Percentiles rank a stretch among this genome's conserved stretches.
phyloP scores from a whole-genome alignment of 2,888 invertebrate species.

The Drosophila macrospina region DNA sequence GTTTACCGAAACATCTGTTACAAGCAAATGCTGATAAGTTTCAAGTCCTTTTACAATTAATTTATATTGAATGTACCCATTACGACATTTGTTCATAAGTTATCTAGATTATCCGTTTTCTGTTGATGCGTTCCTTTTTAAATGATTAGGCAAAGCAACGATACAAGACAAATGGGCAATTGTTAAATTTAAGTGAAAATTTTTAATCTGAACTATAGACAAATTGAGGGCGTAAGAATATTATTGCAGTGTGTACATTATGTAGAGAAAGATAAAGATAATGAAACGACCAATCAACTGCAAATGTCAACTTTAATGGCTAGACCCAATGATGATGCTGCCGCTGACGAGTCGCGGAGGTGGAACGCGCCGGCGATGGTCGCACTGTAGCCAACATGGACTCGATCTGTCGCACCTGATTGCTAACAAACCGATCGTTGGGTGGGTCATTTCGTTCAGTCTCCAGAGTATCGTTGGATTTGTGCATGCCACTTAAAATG shows the following conservation, averaged over 20 bases:
- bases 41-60: conserved; percentile 49
- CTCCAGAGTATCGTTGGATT: conserved; percentile 81
- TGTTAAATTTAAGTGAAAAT: conserved; percentile 75
- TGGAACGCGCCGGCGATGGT: conserved; percentile 47
- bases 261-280: conserved; percentile 42
- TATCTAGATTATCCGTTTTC: conserved; percentile 24
- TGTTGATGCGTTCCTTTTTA: conserved; percentile 35
- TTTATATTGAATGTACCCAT: conserved; percentile 64
- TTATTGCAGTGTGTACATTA: conserved; percentile 72
- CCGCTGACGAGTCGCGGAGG: conserved; percentile 33
- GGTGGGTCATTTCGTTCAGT: conserved; percentile 48
- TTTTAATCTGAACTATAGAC: conserved; percentile 76
- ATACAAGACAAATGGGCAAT: conserved; percentile 51
- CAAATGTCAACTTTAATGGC: conserved; percentile 12
- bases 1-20: conserved; percentile 58
- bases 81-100: conserved; percentile 57
- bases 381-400: conserved; percentile 73
- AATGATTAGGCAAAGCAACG: conserved; percentile 34
- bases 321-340: conserved; percentile 54
- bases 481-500: conserved; percentile 91
- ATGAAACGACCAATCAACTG: conserved; percentile 51
- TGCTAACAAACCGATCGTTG: conserved; percentile 69
- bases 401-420: conserved; percentile 74
- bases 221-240: conserved; percentile 78
- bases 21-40: conserved; percentile 44